phyloP scores from a whole-genome alignment of 2,888 invertebrate genomes.

The Priocnemis perturbator region DNA sequence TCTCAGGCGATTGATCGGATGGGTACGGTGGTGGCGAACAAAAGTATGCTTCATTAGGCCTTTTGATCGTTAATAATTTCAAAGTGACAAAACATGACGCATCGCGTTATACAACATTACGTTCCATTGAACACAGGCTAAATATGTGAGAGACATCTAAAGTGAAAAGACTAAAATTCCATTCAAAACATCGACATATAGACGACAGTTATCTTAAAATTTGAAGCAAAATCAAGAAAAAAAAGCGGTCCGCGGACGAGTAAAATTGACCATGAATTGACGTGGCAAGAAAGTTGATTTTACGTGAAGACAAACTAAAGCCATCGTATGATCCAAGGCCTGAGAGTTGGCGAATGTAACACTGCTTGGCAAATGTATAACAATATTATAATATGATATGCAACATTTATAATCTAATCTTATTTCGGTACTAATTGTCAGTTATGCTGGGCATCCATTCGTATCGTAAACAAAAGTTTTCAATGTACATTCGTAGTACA shows the following conservation, averaged over 20 bases:
- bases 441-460: slow-evolving; percentile 73
- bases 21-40: slow-evolving; percentile 24
- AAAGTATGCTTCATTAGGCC: slow-evolving; percentile 1
- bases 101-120: too few relatives aligned
- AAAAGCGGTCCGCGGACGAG: too few relatives aligned
- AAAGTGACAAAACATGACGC: too few relatives aligned
- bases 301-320: background rate
- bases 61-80: too few relatives aligned
- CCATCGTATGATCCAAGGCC: slow-evolving; percentile 51
- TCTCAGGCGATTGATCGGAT: slow-evolving; percentile 54
- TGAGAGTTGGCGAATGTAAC: slow-evolving; percentile 63
- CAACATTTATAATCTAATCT: slow-evolving; percentile 75
- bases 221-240: too few relatives aligned
- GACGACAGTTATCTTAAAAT: too few relatives aligned
- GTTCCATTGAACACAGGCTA: too few relatives aligned
- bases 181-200: background rate
- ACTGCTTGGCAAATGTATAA: slow-evolving; percentile 72
- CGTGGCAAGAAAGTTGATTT: too few relatives aligned
- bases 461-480: slow-evolving; percentile 57
- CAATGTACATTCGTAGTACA: slow-evolving; percentile 43
- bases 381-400: slow-evolving; percentile 75
- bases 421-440: slow-evolving; percentile 71
- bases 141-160: too few relatives aligned
- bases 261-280: too few relatives aligned
- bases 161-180: too few relatives aligned